Base-by-base conservation (phyloP, 2,797 vertebrate species). In the Pantherophis alleghaniensis region DNA sequence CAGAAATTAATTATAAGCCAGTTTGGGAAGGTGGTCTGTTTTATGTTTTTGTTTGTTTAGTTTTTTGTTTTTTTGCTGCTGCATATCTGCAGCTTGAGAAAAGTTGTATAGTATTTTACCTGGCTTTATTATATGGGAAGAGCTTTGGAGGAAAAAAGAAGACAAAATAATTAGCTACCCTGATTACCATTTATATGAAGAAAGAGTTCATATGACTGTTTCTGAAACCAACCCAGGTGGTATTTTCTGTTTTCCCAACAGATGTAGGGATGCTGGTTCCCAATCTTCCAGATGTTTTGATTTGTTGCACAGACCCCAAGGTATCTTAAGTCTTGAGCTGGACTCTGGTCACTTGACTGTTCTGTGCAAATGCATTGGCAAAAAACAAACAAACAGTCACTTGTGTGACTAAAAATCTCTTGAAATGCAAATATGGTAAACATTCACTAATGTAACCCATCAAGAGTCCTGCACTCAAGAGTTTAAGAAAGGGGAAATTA, bases 51-150 rank as follows among this genome's bases (percentile, higher is more conserved):
- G 18, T 11, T 79, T 79, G 18, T 42, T 42, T 22, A 7, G 2
- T 22, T 79, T 2, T 37, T 86, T 74, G 28, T 0, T 93, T 94
- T 94, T 96, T 87, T 95, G 59, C 91, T 95, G 93, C 94, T 92
- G 95, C 94, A 93, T 92, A 95, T 88, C 95, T 96, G 94, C 9
- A 97, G 96, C 83, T 83, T 32, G 13, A 24, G 56, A 60, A n/a
- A 92, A 94, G 66, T 57, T 69, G 60, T 74, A 86, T 90, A 93
- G 92, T 4, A 24, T 87, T 28, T 95, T 60, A 86, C 1, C 59
- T 94, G 6, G 14, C 60, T 94, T 57, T 93, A 12, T 94, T 95
- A 92, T 93, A 89, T 94, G 94, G 32, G 88, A 74, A 4, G 91
- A 59, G 5, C n/a, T 93, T 92, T 92, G 66, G 6, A n/a, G 69